Base-by-base conservation (phyloP, 2,888 invertebrate genomes). In the Ischnus inquisitorius region DNA sequence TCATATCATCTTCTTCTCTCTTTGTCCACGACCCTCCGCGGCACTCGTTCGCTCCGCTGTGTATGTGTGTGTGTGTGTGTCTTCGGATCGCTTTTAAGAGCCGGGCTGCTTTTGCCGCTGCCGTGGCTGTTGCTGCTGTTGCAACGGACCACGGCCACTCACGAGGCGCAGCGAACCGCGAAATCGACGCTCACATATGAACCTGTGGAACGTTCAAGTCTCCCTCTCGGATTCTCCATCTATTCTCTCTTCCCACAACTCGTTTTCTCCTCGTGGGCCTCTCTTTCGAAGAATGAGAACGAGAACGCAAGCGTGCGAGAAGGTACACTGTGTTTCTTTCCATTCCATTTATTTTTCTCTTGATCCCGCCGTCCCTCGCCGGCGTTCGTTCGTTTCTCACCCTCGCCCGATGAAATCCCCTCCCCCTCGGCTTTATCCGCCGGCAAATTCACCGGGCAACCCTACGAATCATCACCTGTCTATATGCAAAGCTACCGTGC, bases 111-210 rank as follows among this genome's bases (percentile, higher is more conserved):
- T n/a, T n/a, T 64, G n/a, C 46, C 54, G 62, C 54, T 64, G 41
- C 54, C 65, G 34, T 48, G 34, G 48, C 28, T 68, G 46, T 46
- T 65, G 69, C 72, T 67, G 83, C 60, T 79, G 82, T 75, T 79
- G 78, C 80, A 83, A 78, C 65, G 81, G 78, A 79, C 83, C 80
- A 84, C 78, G 76, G 81, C 87, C 92, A 93, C 92, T 93, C 93
- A 93, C 92, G 90, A 90, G 91, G 91, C 87, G 91, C 93, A 93
- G 91, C 92, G 91, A 90, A 93, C 92, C 93, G 93, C 92, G 93
- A 93, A 93, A 93, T 93, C 93, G 93, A 92, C 91, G 92, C 93
- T 93, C 93, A 93, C 93, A 93, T 93, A 92, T 93, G 93, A 92
- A 93, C 91, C 89, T 74, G 41, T 60, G 88, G 88, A 91, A 89